Conservation (phyloP, 2,888 invertebrate species). For the Agrotis clavis region DNA sequence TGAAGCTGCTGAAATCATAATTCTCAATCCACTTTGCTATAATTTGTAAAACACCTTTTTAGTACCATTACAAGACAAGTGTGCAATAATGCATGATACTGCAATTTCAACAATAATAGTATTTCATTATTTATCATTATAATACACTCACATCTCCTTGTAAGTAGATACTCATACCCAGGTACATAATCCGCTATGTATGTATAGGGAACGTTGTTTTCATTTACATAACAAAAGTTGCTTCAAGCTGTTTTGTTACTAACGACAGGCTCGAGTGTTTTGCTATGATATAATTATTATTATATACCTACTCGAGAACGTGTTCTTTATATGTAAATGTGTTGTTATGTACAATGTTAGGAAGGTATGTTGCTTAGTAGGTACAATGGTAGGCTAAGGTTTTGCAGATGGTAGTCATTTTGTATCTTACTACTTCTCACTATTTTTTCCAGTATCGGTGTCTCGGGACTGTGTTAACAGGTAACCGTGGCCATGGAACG, state of each 20-base stretch:
- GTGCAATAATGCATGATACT: not conserved
- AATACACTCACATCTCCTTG: not conserved
- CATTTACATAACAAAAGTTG: slow-evolving; percentile 48
- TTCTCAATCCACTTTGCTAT: not conserved
- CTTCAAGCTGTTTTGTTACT: slow-evolving; percentile 19
- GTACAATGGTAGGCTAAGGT: too few relatives aligned
- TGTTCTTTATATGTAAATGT: not conserved
- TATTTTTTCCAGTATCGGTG: too few relatives aligned
- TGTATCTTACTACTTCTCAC: too few relatives aligned
- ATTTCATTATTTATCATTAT: slow-evolving; percentile 15
- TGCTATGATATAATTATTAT: not conserved
- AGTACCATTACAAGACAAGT: not conserved
- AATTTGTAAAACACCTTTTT: not conserved
- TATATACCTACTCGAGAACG: not conserved
- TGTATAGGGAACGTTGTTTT: slow-evolving; percentile 23
- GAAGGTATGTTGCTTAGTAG: too few relatives aligned
- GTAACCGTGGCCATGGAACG: too few relatives aligned
- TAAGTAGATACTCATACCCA: not conserved
- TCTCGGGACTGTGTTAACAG: too few relatives aligned
- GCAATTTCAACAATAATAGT: slow-evolving; percentile 10
- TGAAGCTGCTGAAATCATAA: not conserved
- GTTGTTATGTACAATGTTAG: not conserved
- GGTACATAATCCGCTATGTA: slow-evolving; percentile 8
- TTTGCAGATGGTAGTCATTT: too few relatives aligned
- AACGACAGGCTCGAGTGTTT: slow-evolving; percentile 25